A percentile compares a stretch with the other conserved stretches of the same genome.
phyloP scores from a whole-genome alignment of 2,797 vertebrate species.

The Pseudomugil tenellus region DNA sequence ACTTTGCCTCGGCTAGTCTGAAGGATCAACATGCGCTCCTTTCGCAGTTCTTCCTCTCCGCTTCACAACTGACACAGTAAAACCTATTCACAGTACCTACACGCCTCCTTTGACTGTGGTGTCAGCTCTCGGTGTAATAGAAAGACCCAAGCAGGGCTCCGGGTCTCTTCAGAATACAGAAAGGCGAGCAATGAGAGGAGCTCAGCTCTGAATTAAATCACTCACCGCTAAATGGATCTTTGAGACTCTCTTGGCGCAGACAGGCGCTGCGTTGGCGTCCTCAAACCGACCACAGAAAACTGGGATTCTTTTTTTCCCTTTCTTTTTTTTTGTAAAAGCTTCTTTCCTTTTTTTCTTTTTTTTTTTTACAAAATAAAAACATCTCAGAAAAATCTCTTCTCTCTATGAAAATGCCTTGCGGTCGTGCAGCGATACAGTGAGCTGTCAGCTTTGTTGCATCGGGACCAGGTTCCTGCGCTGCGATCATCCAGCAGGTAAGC shows the following conservation, averaged over 20 bases:
- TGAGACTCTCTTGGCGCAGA: constrained; percentile 84
- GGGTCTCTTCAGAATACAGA: constrained; percentile 72
- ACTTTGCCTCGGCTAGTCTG: constrained; percentile 78
- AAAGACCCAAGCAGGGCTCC: constrained; percentile 55
- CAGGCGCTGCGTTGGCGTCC: constrained; percentile 76
- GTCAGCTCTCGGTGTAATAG: constrained; percentile 71
- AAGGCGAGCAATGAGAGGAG: constrained; percentile 66
- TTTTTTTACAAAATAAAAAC: background rate
- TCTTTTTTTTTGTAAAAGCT: too few species aligned
- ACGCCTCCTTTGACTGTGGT: constrained; percentile 63
- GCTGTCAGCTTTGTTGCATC: constrained; percentile 64
- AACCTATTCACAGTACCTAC: constrained; percentile 17
- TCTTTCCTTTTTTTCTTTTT: background rate
- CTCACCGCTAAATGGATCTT: constrained; percentile 83
- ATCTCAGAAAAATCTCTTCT: constrained; percentile 46
- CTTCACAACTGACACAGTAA: constrained; percentile 54
- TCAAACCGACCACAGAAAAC: constrained; percentile 57
- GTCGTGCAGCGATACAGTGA: constrained; percentile 69
- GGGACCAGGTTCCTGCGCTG: constrained; percentile 65
- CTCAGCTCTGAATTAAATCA: constrained; percentile 80
- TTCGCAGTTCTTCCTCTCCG: constrained; percentile 54
- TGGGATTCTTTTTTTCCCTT: constrained; percentile 70
- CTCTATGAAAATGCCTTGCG: constrained; percentile 66
- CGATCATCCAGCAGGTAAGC: constrained; percentile 77
- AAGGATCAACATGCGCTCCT: constrained; percentile 75